These are phyloP conservation scores for Nothoprocta pentlandii DNA, from an alignment of 2,113 vertebrate species.

Conservation along the genomic window DNA sequence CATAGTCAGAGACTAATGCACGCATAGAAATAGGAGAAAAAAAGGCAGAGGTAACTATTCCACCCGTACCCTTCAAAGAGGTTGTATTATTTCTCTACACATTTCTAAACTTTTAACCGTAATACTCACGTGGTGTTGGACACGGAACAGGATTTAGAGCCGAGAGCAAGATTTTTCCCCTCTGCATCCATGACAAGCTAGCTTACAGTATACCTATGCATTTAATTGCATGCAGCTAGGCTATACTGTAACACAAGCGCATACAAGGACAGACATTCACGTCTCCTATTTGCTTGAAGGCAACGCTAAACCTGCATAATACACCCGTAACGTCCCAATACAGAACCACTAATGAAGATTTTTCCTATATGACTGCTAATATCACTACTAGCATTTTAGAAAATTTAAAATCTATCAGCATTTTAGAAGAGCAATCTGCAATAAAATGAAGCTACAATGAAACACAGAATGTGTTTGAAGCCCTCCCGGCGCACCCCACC, in stretches of 20 bases:
- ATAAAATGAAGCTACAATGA: neutral
- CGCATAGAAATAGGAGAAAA: neutral
- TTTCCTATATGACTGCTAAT: neutral
- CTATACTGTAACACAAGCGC: neutral
- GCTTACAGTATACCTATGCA: neutral
- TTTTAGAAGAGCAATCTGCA: neutral
- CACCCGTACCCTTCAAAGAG: neutral
- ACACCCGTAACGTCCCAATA: neutral
- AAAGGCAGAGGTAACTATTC: neutral
- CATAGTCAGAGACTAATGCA: neutral
- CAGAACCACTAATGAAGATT: neutral
- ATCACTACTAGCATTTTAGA: neutral
- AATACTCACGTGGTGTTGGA: neutral
- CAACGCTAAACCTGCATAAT: neutral
- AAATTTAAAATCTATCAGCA: neutral
- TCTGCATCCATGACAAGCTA: neutral
- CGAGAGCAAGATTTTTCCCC: neutral
- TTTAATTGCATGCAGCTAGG: neutral
- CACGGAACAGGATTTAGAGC: neutral
- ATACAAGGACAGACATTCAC: neutral
- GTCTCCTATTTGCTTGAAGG: neutral
- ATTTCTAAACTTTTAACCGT: neutral
- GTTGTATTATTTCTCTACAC: neutral
- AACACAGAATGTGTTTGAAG: neutral
- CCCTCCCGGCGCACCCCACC: neutral